Evolutionary conservation across 2,113 vertebrate genomes (phyloP).

Genomic region (Apodemus sylvaticus): DNA sequence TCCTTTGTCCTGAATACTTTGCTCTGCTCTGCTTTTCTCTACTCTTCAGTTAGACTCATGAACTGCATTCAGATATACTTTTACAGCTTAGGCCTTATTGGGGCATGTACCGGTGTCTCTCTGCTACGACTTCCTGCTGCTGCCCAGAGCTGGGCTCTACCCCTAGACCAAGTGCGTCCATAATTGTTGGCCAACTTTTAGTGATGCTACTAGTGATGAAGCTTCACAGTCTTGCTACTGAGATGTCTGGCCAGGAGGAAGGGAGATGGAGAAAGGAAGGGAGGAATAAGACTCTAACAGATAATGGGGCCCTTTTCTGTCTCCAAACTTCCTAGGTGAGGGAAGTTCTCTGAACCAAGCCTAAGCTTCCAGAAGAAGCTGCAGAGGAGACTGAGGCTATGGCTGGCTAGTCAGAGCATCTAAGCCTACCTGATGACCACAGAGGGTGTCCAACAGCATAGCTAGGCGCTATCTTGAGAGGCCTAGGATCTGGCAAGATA

Average conservation of each 20-base stretch:
- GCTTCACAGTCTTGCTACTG: rapidly evolving
- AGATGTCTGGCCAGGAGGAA: neutral
- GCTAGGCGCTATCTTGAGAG: constrained; percentile 47
- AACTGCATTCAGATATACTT: neutral
- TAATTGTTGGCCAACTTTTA: rapidly evolving
- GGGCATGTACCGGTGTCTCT: neutral
- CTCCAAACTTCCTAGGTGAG: neutral
- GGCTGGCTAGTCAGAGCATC: rapidly evolving
- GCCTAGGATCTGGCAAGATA: constrained; percentile 90
- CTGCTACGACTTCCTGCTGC: rapidly evolving
- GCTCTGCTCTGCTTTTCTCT: too few species aligned
- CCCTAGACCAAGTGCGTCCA: rapidly evolving
- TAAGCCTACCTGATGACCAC: too few species aligned
- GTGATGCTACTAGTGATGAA: neutral
- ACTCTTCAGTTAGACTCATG: neutral
- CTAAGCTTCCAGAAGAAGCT: neutral
- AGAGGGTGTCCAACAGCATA: rapidly evolving
- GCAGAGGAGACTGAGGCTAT: neutral
- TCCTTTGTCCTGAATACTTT: neutral
- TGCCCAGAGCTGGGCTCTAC: neutral
- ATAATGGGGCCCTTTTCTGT: neutral
- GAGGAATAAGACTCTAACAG: neutral
- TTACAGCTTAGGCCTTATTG: neutral
- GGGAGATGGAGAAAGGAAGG: too few species aligned
- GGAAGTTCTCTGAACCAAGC: neutral